Conservation (phyloP, 2,113 vertebrate species). For the Lepisosteus oculatus region DNA sequence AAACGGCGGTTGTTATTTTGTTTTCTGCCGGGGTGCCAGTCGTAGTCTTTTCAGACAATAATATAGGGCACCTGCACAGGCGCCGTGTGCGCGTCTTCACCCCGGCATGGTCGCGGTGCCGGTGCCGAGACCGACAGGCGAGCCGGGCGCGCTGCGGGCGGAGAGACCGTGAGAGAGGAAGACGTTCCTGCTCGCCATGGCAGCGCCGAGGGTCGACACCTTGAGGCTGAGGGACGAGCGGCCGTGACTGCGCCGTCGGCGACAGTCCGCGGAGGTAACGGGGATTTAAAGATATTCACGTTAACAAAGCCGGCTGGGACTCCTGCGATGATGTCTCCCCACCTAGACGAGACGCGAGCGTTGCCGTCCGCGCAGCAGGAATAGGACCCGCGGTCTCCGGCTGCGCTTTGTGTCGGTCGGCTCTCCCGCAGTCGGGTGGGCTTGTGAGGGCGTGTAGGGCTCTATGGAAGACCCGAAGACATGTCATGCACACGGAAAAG, state of each 20-base stretch:
- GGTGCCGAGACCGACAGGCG: conserved; percentile 23
- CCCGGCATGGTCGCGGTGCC: conserved; percentile 19
- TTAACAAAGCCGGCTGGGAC: conserved; percentile 37
- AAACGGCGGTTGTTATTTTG: no score
- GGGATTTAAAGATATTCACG: conserved; percentile 29
- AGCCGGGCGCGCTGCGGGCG: conserved; percentile 27
- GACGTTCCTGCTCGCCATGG: neutral
- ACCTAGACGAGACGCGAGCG: conserved; percentile 27
- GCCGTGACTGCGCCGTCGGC: conserved; percentile 9
- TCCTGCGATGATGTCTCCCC: conserved; percentile 9
- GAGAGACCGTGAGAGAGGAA: conserved; percentile 18
- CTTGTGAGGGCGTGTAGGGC: conserved; percentile 40
- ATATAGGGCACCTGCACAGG: conserved; percentile 39
- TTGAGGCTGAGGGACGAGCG: no score
- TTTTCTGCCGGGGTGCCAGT: neutral
- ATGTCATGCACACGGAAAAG: conserved; percentile 63
- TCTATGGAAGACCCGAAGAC: conserved; percentile 51
- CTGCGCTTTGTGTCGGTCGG: conserved; percentile 23
- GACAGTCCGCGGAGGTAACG: conserved; percentile 27
- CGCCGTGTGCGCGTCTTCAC: conserved; percentile 34
- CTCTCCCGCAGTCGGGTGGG: conserved; percentile 36
- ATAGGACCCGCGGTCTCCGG: neutral
- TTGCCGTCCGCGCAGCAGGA: conserved; percentile 19
- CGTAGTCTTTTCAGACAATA: conserved; percentile 26
- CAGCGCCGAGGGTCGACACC: no score